Conservation (phyloP, 2,113 vertebrate genomes). For the Nematolebias whitei region DNA sequence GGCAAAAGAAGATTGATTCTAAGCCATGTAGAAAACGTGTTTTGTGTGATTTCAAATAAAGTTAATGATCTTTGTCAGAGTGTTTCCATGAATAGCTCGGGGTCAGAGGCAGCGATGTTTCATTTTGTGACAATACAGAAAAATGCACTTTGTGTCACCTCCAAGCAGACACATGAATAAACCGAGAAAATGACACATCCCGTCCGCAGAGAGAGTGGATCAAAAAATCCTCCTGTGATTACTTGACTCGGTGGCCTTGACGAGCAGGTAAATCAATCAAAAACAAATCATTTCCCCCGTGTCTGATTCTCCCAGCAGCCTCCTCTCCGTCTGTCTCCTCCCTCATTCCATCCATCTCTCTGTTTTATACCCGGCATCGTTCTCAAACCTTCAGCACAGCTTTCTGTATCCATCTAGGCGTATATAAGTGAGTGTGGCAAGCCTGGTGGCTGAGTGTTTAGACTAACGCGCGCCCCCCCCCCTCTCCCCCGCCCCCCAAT, state of each 20-base stretch:
- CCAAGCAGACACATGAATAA: conserved; percentile 6
- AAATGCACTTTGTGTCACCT: conserved; percentile 11
- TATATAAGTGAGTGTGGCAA: conserved; percentile 73
- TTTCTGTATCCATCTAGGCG: conserved; percentile 36
- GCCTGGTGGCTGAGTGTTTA: conserved; percentile 57
- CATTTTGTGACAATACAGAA: background rate
- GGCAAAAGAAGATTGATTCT: background rate
- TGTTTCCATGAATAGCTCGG: background rate
- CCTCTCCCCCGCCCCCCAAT: no score
- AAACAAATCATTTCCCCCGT: conserved; percentile 21
- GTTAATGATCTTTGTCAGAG: background rate
- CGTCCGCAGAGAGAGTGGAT: conserved; percentile 21
- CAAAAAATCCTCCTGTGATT: conserved; percentile 43
- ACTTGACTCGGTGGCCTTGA: conserved; percentile 54
- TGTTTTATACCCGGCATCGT: conserved; percentile 4
- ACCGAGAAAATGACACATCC: conserved; percentile 7
- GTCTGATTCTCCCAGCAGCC: conserved; percentile 16
- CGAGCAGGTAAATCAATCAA: conserved; percentile 57
- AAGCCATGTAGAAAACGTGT: background rate
- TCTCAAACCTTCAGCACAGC: conserved; percentile 44
- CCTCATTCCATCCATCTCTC: background rate
- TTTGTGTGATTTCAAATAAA: background rate
- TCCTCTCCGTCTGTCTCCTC: background rate
- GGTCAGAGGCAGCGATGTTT: background rate
- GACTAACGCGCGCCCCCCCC: no score